Base-by-base conservation (phyloP, 2,797 vertebrate species). In the Esox lucius region DNA sequence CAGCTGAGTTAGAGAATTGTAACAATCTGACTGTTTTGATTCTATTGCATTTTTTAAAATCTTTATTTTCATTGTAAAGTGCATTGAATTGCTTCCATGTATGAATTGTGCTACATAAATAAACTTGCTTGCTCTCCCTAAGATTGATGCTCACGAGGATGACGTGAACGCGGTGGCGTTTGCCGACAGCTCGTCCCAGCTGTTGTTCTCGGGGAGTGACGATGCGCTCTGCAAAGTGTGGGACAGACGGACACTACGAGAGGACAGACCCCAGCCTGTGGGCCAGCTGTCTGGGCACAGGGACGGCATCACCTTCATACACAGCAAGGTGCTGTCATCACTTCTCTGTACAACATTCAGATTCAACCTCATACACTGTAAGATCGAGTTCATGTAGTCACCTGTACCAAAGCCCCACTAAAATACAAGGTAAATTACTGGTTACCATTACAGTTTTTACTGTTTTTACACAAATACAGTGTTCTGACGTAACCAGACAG, bases 221-320 rank as follows among this genome's bases (percentile, higher is more conserved):
- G 97, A 98, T 26, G 97, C 96, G 2, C 87, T 98, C 72, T 97
- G 96, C 88, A 97, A 97, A 84, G 96, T 96, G 77, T 97, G 97
- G 97, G 97, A 98, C 90, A 94, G 97, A 76, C 94, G 96, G 39
- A 96, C 94, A 16, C 95, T 97, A 87, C 90, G 96, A 15, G 96
- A 98, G 74, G 95, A 96, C 89, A 90, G 94, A 74, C 96, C 97
- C 26, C 95, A 95, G 87, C 96, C 96, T 0, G 97, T 98, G 39
- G 96, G 96, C 61, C 93, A 96, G 62, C 91, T 98, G 84, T 96
- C 97, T 0, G 96, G 97, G 48, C 97, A 98, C 88, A 90, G 95
- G 74, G 97, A 98, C n/a, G 97, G 97, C 78, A 93, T 98, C 91
- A 98, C 97, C 78, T 98, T 97, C 92, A 97, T 98, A 77, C 94